These are phyloP conservation scores for Brachirus orientalis DNA, from an alignment of 2,113 vertebrate species.

Conservation along the genomic window DNA sequence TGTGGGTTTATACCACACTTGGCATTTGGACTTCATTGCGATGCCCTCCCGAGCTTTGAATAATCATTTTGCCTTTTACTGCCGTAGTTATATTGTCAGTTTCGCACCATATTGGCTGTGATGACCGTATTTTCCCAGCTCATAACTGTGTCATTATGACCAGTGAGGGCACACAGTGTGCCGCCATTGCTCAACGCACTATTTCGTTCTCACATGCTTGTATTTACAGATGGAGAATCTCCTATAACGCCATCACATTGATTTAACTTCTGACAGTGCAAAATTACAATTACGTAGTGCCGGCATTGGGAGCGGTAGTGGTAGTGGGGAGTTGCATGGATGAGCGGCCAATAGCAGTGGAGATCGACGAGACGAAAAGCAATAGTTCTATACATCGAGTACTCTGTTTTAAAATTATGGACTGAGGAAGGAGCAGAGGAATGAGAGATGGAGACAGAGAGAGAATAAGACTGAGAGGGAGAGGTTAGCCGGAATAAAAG, in stretches of 20 bases:
- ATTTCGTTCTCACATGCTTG: conserved; percentile 11
- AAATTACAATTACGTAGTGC: neutral
- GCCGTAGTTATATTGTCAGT: conserved; percentile 36
- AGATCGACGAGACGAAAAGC: conserved; percentile 2
- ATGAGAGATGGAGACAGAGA: too few species aligned
- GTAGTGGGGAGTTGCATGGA: neutral
- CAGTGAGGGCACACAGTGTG: conserved; percentile 16
- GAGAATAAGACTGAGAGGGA: neutral
- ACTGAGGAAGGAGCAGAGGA: conserved; percentile 13
- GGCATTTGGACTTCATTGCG: conserved; percentile 40
- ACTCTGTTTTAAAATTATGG: conserved; percentile 22
- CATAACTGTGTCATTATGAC: conserved; percentile 47
- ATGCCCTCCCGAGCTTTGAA: conserved; percentile 39
- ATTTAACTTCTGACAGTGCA: conserved; percentile 21
- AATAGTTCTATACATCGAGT: neutral
- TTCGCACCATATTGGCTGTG: conserved; percentile 17
- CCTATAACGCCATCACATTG: conserved; percentile 26
- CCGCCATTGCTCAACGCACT: conserved; percentile 5
- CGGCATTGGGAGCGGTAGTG: neutral
- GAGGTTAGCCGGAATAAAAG: neutral
- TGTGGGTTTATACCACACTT: conserved; percentile 42
- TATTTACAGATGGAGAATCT: conserved; percentile 30
- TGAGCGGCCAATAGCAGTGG: conserved; percentile 5
- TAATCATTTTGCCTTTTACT: conserved; percentile 50
- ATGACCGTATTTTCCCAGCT: conserved; percentile 55